Evolutionary conservation across 2,888 invertebrate genomes (phyloP), one percentile per base, ranked within the genome.

Genomic region (Lasioglossum calceatum): DNA sequence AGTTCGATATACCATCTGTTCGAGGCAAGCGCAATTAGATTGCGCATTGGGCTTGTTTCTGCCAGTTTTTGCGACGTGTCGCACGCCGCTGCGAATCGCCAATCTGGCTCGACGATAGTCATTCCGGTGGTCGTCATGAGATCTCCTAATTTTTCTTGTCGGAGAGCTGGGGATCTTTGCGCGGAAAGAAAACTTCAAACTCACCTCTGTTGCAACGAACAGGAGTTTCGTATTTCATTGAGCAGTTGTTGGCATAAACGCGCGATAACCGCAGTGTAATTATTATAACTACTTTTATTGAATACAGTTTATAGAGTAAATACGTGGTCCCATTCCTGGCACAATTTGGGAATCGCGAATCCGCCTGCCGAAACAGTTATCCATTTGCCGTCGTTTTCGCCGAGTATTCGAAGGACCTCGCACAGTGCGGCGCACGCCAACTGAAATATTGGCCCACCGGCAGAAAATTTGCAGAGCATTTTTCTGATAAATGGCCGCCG

Each of bases 401-500:
- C 39, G 50, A 47, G 47, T 71, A 75, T 73, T 74, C 42, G 39
- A 54, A 58, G 72, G 27, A 50, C 32, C 32, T 44, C 54, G 42
- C 54, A n/a, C 3, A 39, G n/a, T 4, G 7, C 42, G 7, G 23
- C 27, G 67, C 27, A 5, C 16, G 71, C 44, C 72, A 27, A 7
- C 36, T 67, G 77, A 77, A 64, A 64, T 77, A 77, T 77, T 58
- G 64, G 77, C 64, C 44, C 64, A 12, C 10, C 19, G 64, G 77
- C 58, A 58, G 75, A 76, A 76, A 76, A 76, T 61, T 76, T 54
- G 58, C 61, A 42, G 58, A 61, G 77, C 64, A 64, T 58, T 67
- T 77, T 67, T 64, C 77, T 77, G 64, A 77, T 64, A 77, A 77
- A 77, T 32, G 61, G 44, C 32, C 64, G 42, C 77, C 71, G 64